Base-by-base conservation (phyloP, 2,888 invertebrate genomes). In the Mimas tiliae region DNA sequence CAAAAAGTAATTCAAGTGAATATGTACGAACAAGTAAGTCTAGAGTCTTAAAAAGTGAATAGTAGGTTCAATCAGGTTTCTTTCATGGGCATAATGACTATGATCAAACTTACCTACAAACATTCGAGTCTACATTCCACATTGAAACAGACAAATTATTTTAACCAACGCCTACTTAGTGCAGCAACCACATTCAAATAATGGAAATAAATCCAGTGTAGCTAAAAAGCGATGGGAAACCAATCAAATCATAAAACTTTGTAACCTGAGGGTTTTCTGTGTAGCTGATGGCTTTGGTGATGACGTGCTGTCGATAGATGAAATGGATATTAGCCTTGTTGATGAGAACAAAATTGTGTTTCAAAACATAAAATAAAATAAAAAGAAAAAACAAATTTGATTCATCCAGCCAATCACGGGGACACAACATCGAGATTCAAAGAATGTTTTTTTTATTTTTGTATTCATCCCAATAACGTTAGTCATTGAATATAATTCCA, bases 231-330 rank as follows among this genome's bases (percentile, higher is more conserved):
- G 48, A 53, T 48, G 34, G 38, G 16, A 64, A 50, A 53, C 47
- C 27, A 62, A 64, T 63, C 58, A 53, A 64, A 79, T 82, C 84
- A 82, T 77, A 82, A 82, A 78, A 74, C 73, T 72, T 77, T 85
- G 77, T 89, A 91, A 93, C 93, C 93, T 93, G 93, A 93, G 84
- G 91, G 82, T 81, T 93, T 93, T 92, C 93, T 86, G 90, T 93
- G 93, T 89, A 93, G 87, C 89, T 93, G 93, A 91, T 93, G 93
- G 84, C 92, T 92, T 91, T 89, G 92, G 84, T 92, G 91, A 86
- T 85, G 92, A 81, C 91, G 93, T 93, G 93, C 93, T 92, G 93
- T 85, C 82, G 90, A 84, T 91, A 90, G 82, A 91, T 91, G 90
- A 87, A 92, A 91, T 90, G 88, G 85, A 83, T 82, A 78, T 84